phyloP scores from a whole-genome alignment of 2,797 vertebrate species.

The Esox lucius region DNA sequence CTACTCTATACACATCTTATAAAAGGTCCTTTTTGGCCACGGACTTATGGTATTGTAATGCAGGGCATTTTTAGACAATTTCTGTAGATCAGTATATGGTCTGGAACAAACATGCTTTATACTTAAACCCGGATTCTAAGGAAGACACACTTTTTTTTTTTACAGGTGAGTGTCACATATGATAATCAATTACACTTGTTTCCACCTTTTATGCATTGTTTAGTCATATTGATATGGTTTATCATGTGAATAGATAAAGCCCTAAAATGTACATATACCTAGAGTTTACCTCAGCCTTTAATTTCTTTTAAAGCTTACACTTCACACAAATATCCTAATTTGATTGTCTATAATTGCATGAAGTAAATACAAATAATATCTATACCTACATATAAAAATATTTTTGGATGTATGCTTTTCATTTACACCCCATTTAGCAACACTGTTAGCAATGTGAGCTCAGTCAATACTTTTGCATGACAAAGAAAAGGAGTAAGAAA shows the following conservation, averaged over 20 bases:
- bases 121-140: background rate
- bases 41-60: background rate
- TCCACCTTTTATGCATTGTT: slow-evolving; percentile 24
- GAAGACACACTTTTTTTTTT: slow-evolving; percentile 45
- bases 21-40: slow-evolving; percentile 37
- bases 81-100: background rate
- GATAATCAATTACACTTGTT: slow-evolving; percentile 1
- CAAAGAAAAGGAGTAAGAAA: slow-evolving; percentile 12
- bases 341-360: slow-evolving; percentile 47
- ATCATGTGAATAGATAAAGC: slow-evolving; percentile 15
- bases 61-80: background rate
- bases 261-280: slow-evolving; percentile 7
- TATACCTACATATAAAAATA: slow-evolving; percentile 43
- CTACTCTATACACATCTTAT: background rate
- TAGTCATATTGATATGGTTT: slow-evolving; percentile 33
- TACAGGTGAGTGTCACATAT: slow-evolving; percentile 42
- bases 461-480: background rate
- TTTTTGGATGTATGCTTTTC: slow-evolving; percentile 36
- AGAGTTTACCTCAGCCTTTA: background rate
- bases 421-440: slow-evolving; percentile 26
- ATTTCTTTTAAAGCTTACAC: background rate
- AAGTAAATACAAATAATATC: slow-evolving; percentile 39
- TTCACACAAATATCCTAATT: slow-evolving; percentile 38
- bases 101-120: background rate
- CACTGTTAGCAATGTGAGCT: slow-evolving; percentile 1